Evolutionary conservation across 2,113 vertebrate genomes (phyloP).

Genomic region (Piaya cayana): DNA sequence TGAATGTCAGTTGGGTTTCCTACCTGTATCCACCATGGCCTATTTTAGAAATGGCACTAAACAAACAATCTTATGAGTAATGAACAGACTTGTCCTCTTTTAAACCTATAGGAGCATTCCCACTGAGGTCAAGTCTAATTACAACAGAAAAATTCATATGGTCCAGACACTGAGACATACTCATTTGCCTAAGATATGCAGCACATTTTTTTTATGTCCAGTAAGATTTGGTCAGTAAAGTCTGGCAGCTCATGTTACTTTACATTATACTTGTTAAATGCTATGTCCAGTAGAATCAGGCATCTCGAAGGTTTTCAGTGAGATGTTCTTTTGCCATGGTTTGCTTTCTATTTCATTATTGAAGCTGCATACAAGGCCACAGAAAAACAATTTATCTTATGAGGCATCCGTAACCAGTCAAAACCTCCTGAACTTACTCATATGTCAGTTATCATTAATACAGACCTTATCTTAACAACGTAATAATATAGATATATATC

Average conservation of each 20-base stretch:
- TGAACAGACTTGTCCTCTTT: neutral
- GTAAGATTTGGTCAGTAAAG: neutral
- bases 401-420: neutral
- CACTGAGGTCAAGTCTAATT: neutral
- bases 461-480: neutral
- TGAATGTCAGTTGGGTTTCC: neutral
- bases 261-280: neutral
- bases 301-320: neutral
- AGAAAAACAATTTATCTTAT: neutral
- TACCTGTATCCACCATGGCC: accelerated
- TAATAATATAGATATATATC: neutral
- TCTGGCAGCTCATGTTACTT: neutral
- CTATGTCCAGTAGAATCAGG: neutral
- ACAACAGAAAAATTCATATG: neutral
- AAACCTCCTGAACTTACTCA: neutral
- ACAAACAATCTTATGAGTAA: neutral
- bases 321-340: neutral
- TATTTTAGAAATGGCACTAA: neutral
- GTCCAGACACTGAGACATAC: neutral
- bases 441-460: neutral
- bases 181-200: neutral
- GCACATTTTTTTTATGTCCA: neutral
- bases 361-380: neutral
- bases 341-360: neutral
- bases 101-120: neutral